These are phyloP conservation scores for Chaetops frenatus DNA, from an alignment of 2,113 vertebrate species.

Conservation along the genomic window DNA sequence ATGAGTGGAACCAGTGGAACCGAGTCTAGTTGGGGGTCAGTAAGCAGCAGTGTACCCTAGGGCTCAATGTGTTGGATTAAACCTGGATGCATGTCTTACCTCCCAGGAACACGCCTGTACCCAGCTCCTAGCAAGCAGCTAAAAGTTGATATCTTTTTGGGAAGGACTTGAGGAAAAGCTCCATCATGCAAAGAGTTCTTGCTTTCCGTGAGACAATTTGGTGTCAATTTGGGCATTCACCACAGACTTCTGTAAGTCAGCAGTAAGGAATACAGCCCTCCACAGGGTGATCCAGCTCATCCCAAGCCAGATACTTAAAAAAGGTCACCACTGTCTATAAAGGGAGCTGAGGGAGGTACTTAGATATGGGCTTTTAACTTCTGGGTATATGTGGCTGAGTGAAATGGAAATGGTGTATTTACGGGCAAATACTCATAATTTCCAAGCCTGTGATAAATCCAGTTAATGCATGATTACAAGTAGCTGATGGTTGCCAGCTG, in stretches of 20 bases:
- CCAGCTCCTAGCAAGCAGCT: neutral
- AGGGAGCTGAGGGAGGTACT: neutral
- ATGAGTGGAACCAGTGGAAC: neutral
- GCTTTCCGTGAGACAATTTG: neutral
- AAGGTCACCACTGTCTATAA: neutral
- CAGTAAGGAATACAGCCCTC: neutral
- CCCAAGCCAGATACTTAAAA: neutral
- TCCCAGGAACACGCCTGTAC: neutral
- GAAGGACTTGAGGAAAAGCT: neutral
- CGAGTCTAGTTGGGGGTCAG: neutral
- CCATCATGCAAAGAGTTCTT: neutral
- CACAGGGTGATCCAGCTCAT: neutral
- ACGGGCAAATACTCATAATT: neutral
- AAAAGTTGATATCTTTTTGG: neutral
- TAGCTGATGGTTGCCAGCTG: neutral
- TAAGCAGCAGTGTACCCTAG: neutral
- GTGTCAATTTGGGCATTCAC: neutral
- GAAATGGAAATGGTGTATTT: neutral
- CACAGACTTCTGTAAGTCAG: neutral
- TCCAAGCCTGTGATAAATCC: constrained; percentile 8
- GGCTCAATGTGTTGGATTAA: neutral
- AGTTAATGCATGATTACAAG: neutral
- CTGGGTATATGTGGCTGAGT: neutral
- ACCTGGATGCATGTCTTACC: neutral
- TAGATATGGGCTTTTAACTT: neutral